phyloP scores from a whole-genome alignment of 2,113 vertebrate genomes.

The Paradisaea rubra region DNA sequence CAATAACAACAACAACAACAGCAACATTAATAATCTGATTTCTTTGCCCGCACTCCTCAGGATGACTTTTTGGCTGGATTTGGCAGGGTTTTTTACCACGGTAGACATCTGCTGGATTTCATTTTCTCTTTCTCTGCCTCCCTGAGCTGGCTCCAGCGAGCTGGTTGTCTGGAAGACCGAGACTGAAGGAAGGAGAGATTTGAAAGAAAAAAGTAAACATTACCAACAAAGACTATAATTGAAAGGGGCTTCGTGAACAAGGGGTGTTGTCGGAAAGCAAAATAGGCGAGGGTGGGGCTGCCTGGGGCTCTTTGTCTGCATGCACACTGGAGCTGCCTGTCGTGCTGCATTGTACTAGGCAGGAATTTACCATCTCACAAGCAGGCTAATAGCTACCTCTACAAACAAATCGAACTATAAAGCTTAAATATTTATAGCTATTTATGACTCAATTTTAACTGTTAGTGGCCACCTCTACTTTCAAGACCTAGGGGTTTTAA shows the following conservation, averaged over 20 bases:
- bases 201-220: slow-evolving; percentile 69
- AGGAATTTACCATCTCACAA: slow-evolving; percentile 59
- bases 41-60: neutral
- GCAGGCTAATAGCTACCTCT: slow-evolving; percentile 52
- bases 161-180: slow-evolving; percentile 26
- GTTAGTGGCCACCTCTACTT: slow-evolving; percentile 26
- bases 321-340: slow-evolving; percentile 52
- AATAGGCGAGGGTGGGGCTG: slow-evolving; percentile 58
- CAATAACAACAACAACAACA: neutral
- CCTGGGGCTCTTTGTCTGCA: slow-evolving; percentile 56
- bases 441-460: slow-evolving; percentile 50
- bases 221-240: slow-evolving; percentile 64
- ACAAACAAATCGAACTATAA: slow-evolving; percentile 46
- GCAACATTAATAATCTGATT: neutral
- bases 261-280: slow-evolving; percentile 41
- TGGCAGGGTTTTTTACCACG: neutral
- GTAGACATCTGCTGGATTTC: neutral
- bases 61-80: neutral
- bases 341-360: slow-evolving; percentile 48
- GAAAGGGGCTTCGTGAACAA: slow-evolving; percentile 70
- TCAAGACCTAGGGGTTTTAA: neutral
- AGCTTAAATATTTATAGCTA: slow-evolving; percentile 71
- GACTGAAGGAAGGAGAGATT: slow-evolving; percentile 30
- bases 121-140: neutral
- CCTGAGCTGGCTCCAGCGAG: neutral